phyloP scores from a whole-genome alignment of 2,113 vertebrate genomes.

The Isurus oxyrinchus region DNA sequence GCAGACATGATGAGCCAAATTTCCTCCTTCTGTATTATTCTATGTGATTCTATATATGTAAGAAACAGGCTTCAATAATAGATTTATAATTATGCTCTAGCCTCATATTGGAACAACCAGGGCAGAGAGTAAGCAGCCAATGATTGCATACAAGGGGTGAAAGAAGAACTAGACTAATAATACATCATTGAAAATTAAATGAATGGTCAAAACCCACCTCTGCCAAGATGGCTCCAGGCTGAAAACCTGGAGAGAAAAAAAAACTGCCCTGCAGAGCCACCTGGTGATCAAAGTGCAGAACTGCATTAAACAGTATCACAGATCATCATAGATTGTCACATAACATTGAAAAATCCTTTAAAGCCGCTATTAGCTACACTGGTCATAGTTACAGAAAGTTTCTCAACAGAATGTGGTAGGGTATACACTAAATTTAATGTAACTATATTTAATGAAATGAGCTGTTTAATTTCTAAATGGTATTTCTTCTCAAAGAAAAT shows the following conservation, averaged over 20 bases:
- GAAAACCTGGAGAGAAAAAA: background rate
- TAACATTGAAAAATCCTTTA: background rate
- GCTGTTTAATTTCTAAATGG: background rate
- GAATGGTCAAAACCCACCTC: background rate
- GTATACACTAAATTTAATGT: background rate
- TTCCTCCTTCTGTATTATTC: background rate
- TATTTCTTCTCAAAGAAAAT: background rate
- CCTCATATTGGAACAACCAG: background rate
- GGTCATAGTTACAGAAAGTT: background rate
- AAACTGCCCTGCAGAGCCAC: constrained; percentile 23
- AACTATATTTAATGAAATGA: background rate
- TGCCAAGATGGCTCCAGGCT: background rate
- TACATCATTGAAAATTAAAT: background rate
- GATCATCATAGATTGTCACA: background rate
- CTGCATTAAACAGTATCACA: background rate
- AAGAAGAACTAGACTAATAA: background rate
- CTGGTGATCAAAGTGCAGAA: background rate
- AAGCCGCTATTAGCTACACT: background rate
- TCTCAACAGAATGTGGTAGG: background rate
- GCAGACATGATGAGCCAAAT: background rate
- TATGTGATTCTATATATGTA: background rate
- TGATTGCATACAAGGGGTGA: background rate
- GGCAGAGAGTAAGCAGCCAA: background rate
- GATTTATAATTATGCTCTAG: background rate
- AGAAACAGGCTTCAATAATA: background rate